Evolutionary conservation across 2,888 invertebrate genomes (phyloP).

Genomic region (Octonoba sinensis): DNA sequence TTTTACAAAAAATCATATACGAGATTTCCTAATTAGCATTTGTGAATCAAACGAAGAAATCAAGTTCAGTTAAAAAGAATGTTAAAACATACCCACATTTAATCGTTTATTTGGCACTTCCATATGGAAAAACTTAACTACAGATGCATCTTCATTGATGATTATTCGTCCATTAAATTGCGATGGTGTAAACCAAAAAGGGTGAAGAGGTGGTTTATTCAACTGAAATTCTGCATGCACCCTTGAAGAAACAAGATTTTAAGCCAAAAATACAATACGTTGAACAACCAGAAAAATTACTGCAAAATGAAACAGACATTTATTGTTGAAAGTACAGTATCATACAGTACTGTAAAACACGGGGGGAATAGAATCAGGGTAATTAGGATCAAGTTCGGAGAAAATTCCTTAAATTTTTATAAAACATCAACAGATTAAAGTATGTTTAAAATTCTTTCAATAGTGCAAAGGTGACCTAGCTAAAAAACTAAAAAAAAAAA

Average conservation of each 20-base stretch:
- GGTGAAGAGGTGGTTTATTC: conserved; percentile 58
- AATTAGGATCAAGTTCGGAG: too few species aligned
- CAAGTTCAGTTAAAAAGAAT: background rate
- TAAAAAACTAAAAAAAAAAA: too few species aligned
- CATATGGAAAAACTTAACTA: conserved; percentile 55
- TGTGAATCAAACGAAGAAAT: background rate
- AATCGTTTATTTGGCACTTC: conserved; percentile 51
- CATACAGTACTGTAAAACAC: too few species aligned
- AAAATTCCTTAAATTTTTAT: too few species aligned
- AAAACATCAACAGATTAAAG: too few species aligned
- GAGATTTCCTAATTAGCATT: background rate
- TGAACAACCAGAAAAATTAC: background rate
- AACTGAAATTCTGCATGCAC: conserved; percentile 64
- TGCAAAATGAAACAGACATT: background rate
- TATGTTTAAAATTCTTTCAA: too few species aligned
- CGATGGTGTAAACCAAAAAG: conserved; percentile 65
- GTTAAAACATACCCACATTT: conserved; percentile 53
- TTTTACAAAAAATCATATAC: too few species aligned
- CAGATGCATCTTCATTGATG: conserved; percentile 55
- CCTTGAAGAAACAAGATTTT: conserved; percentile 26
- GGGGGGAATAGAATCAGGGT: too few species aligned
- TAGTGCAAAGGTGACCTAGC: too few species aligned
- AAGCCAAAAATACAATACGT: conserved; percentile 4
- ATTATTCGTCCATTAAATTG: conserved; percentile 60
- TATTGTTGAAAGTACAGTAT: background rate